phyloP scores from a whole-genome alignment of 37 sponge, comb jelly and placozoan species.

The Mnemiopsis leidyi region DNA sequence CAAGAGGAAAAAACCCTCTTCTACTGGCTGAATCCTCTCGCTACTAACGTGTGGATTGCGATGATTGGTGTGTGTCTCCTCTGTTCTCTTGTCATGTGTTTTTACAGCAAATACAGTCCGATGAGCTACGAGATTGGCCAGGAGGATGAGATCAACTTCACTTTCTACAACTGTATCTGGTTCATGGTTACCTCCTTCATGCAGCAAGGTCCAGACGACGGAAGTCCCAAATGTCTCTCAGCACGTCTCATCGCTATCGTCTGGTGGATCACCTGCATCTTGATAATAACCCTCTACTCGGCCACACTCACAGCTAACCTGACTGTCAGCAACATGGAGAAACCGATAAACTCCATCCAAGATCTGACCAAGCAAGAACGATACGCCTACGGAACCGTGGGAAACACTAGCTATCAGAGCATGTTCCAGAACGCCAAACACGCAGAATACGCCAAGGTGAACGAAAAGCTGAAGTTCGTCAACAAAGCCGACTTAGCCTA shows the following conservation, averaged over 20 bases:
- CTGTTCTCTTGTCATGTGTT: background rate
- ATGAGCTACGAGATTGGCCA: conserved; percentile 1
- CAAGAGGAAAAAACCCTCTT: background rate
- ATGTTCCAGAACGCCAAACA: background rate
- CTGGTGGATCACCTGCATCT: conserved; percentile 21
- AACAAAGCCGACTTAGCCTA: background rate
- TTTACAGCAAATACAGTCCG: conserved; percentile 43
- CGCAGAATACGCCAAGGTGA: background rate
- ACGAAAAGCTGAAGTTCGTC: background rate
- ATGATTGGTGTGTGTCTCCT: background rate
- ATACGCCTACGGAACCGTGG: background rate
- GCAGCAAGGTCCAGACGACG: conserved; percentile 22
- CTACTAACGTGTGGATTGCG: background rate
- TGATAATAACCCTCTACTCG: conserved; percentile 18
- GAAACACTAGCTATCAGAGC: background rate
- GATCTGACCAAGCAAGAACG: conserved; percentile 9
- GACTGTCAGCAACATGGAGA: conserved; percentile 5
- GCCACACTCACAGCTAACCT: conserved; percentile 47
- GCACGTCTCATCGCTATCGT: background rate
- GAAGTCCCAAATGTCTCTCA: background rate
- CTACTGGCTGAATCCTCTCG: background rate
- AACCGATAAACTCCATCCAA: conserved; percentile 6
- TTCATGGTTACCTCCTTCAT: conserved; percentile 30
- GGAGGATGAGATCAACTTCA: background rate
- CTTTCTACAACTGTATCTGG: conserved; percentile 7